These are phyloP conservation scores for Bubo scandiacus DNA, from an alignment of 2,113 vertebrate species.

Conservation along the genomic window DNA sequence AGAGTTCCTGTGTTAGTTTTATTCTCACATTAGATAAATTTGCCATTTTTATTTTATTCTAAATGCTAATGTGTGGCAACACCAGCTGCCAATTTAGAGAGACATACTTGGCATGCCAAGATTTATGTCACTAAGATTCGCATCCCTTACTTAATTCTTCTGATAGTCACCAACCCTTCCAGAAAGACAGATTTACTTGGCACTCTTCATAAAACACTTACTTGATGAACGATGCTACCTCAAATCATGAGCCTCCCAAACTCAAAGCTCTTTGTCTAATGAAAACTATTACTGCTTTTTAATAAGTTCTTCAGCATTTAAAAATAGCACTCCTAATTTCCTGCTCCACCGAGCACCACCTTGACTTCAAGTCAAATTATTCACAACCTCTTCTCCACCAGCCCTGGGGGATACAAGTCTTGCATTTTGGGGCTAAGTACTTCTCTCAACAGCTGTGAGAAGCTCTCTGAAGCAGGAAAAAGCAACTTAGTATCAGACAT, in stretches of 20 bases:
- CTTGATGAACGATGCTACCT: conserved; percentile 11
- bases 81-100: conserved; percentile 54
- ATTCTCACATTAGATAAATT: conserved; percentile 39
- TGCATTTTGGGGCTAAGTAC: conserved; percentile 54
- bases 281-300: conserved; percentile 67
- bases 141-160: conserved; percentile 35
- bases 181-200: conserved; percentile 41
- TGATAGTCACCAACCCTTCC: conserved; percentile 40
- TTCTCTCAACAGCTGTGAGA: conserved; percentile 65
- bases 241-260: conserved; percentile 4
- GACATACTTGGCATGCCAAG: conserved; percentile 21
- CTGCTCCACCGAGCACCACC: conserved; percentile 66
- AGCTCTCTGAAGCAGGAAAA: conserved; percentile 41
- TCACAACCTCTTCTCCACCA: conserved; percentile 59
- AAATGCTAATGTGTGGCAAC: conserved; percentile 58
- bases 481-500: conserved; percentile 31
- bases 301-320: conserved; percentile 66
- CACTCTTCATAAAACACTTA: conserved; percentile 43
- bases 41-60: conserved; percentile 55
- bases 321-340: conserved; percentile 74
- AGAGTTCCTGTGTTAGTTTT: conserved; percentile 12
- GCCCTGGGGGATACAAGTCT: conserved; percentile 53
- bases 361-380: conserved; percentile 75
- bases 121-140: background rate
- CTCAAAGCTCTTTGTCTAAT: conserved; percentile 53